Evolutionary conservation across 2,888 invertebrate species (phyloP), one percentile per base, ranked within the genome.

Genomic region (Lasioglossum marginatum): DNA sequence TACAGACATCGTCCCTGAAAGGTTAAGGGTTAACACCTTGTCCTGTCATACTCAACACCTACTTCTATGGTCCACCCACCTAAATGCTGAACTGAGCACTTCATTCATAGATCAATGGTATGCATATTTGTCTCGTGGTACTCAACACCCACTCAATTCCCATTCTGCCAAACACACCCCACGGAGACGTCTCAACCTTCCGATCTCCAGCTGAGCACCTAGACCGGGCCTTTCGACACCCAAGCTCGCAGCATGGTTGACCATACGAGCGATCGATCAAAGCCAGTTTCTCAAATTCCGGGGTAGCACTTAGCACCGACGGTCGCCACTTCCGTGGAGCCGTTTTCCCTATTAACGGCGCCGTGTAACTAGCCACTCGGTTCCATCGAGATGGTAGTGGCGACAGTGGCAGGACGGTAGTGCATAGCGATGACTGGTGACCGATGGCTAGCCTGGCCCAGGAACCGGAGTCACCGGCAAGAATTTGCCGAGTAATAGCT

Each of bases 401-500:
- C 78, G 71, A 75, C 90, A 60, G 90, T 91, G 89, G 92, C 88
- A 83, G 91, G 89, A 91, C 88, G 86, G 90, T 88, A 91, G 91
- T 89, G 90, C 91, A 92, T 90, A 85, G 86, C 87, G 86, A 89
- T 91, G 91, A 88, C 91, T 88, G 88, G 79, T 87, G 88, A 91
- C 89, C 83, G 91, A 91, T 88, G 81, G 79, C 60, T 48, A 71
- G 79, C 16, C 52, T 60, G 75, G 57, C 76, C 57, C 45, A 68
- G 77, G 87, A 77, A 86, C 79, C 79, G 83, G 86, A 87, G 89
- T 83, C 89, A 89, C 89, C n/a, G 78, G 63, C 87, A 94, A 92
- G 95, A 95, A 95, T 95, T 94, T 90, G 95, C 94, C 93, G 94
- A 94, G 94, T 95, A 95, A 95, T 94, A 94, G 92, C 90, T 92